Evolutionary conservation across 2,797 vertebrate genomes (phyloP).

Genomic region (Pantherophis vulpinus): DNA sequence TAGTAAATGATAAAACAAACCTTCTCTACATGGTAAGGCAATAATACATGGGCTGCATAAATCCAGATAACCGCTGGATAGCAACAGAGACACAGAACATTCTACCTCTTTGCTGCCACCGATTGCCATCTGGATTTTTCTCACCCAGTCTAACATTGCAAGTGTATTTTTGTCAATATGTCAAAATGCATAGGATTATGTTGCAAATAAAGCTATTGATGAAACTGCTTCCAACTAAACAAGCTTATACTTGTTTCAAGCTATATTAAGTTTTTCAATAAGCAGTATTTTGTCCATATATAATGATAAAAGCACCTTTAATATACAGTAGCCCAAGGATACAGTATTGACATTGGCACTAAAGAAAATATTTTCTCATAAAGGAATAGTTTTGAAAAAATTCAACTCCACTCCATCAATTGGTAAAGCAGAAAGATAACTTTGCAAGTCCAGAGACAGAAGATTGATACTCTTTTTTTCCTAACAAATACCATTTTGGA

Average conservation of each 20-base stretch:
- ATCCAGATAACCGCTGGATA: background rate
- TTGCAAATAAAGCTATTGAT: background rate
- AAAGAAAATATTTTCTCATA: background rate
- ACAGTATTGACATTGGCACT: background rate
- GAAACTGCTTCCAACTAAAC: background rate
- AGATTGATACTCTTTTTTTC: background rate
- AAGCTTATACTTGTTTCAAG: background rate
- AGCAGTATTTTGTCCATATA: background rate
- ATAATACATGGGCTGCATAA: background rate
- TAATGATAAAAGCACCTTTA: background rate
- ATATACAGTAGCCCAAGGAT: background rate
- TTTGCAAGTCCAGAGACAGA: background rate
- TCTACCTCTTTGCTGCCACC: background rate
- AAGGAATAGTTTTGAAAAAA: background rate
- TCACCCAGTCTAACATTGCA: background rate
- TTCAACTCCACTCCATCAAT: background rate
- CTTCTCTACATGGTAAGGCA: background rate
- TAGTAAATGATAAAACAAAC: constrained; percentile 65
- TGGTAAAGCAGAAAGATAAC: background rate
- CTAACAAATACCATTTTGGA: background rate
- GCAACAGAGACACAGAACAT: background rate
- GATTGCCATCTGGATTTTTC: background rate
- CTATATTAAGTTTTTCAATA: background rate
- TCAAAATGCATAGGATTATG: background rate
- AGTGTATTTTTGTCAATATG: background rate